Conservation (phyloP, 1,140 invertebrate genomes). For the Chymomyza costata region DNA sequence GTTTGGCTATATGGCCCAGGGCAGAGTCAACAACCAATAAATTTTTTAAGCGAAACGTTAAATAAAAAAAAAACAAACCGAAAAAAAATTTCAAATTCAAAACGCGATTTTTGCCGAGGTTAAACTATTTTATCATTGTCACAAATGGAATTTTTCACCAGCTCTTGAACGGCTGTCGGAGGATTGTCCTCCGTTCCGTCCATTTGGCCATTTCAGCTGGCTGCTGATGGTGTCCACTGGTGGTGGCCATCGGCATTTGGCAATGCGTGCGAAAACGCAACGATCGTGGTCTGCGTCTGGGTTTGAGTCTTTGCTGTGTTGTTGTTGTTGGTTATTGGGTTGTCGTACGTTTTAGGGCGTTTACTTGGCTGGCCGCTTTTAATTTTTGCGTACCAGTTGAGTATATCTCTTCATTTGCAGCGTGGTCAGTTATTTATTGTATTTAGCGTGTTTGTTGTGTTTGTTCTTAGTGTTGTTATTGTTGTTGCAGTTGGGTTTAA, state of each 20-base stretch:
- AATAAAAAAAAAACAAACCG: constrained; percentile 27
- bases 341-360: constrained; percentile 66
- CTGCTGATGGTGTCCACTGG: constrained; percentile 2
- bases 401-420: constrained; percentile 70
- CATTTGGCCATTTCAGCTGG: constrained; percentile 17
- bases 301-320: no score
- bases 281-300: no score
- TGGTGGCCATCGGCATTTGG: constrained; percentile 35
- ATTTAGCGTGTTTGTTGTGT: constrained; percentile 47
- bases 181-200: constrained; percentile 39
- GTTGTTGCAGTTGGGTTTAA: constrained; percentile 48
- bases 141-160: constrained; percentile 73
- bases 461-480: not conserved
- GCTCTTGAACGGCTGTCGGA: constrained; percentile 40
- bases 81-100: constrained; percentile 66
- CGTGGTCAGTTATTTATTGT: constrained; percentile 65
- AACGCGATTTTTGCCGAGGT: constrained; percentile 69
- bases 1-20: no score
- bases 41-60: constrained; percentile 60
- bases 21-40: constrained; percentile 35
- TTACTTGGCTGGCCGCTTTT: constrained; percentile 69
- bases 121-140: constrained; percentile 74
- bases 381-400: constrained; percentile 37
- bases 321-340: no score
- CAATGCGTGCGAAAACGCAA: constrained; percentile 68